These are phyloP conservation scores for Austrofundulus limnaeus DNA, from an alignment of 2,113 vertebrate species.

Conservation along the genomic window DNA sequence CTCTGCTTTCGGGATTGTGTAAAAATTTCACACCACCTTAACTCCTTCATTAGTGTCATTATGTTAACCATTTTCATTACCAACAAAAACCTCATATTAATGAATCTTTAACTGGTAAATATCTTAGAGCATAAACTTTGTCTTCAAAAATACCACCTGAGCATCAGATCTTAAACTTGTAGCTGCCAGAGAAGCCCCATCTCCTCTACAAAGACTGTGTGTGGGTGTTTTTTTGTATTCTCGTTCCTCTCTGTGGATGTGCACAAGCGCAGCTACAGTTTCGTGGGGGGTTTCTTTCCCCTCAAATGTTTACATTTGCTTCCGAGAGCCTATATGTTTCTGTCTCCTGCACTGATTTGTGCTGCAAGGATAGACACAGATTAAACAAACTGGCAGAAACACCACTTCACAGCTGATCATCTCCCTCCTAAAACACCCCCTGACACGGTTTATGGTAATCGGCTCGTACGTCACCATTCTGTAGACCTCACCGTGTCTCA, in stretches of 20 bases:
- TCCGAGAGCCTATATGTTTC: not conserved
- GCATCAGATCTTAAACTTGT: conserved; percentile 6
- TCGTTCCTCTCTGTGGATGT: conserved; percentile 4
- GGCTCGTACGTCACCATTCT: conserved; percentile 2
- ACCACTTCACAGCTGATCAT: conserved; percentile 22
- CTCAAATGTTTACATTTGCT: not conserved
- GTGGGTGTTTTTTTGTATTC: not conserved
- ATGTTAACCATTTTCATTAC: not conserved
- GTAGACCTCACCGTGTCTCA: not conserved
- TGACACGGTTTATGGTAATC: conserved; percentile 28
- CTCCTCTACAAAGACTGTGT: not conserved
- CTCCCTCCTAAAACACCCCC: conserved; percentile 6
- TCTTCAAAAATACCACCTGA: conserved; percentile 7
- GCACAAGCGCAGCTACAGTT: not conserved
- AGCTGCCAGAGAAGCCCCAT: conserved; percentile 2
- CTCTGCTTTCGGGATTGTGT: not conserved
- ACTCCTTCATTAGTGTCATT: not conserved
- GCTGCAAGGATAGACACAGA: not conserved
- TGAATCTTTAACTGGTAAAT: not conserved
- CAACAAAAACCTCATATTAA: not conserved
- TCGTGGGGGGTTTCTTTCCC: not conserved
- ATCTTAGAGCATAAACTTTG: not conserved
- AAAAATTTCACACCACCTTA: not conserved
- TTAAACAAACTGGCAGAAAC: conserved; percentile 5
- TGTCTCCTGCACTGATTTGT: not conserved